Evolutionary conservation across 2,797 vertebrate species (phyloP), one percentile per base, ranked within the genome.

Genomic region (Sebastes melanostomus): DNA sequence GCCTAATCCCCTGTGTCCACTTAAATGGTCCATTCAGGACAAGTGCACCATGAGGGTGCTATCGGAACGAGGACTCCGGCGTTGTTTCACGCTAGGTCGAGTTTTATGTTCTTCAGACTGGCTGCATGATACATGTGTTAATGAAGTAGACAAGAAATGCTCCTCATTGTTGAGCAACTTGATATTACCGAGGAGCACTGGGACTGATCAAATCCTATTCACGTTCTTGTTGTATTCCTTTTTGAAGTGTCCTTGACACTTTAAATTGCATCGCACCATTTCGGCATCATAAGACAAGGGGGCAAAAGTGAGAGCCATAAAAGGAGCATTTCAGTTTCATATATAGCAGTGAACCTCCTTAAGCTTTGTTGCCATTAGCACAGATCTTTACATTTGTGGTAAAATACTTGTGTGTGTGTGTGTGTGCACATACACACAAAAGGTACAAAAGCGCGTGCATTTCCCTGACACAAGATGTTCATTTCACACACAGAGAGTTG

Each of bases 1-100:
- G 88, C 92, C 91, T 94, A 94, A 94, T 94, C 93, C 93, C 91
- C 93, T 93, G 93, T 90, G 94, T 94, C 94, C 93, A 89, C 90
- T 93, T 87, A 91, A 94, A 94, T 94, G 91, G 93, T 85, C 93
- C 92, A 93, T 94, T 95, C 93, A 92, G 93, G 93, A 93, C 89
- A 85, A 94, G 91, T 89, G 87, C 90, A 87, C 83, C 91, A 82
- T 79, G 88, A 93, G 91, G 92, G 89, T 82, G 78, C 93, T 69
- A 86, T 83, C 63, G 70, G 86, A 87, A 82, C 70, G 68, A 92
- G 88, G 77, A 83, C 89, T 86, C 56, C 16, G 29, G 10, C 73
- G 66, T 77, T 83, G 92, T 93, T 93, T 94, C 91, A 92, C 71
- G 91, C 91, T 91, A 89, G 91, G 93, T 88, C 82, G 86, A 81